Evolutionary conservation across 2,888 invertebrate genomes (phyloP).

Genomic region (Fissipunctia ypsillon): DNA sequence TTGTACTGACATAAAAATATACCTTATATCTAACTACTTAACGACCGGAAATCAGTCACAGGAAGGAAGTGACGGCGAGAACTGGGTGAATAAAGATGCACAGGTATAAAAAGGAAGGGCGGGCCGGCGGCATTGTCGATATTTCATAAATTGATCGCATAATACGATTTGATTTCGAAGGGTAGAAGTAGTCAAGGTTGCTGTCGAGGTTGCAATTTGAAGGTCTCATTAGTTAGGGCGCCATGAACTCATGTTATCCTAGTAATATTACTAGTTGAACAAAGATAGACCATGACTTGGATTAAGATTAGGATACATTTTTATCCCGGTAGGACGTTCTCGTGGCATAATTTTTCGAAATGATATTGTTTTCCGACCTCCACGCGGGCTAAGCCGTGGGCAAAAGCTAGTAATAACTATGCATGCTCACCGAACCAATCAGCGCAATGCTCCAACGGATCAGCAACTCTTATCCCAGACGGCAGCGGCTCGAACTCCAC

Average conservation of each 20-base stretch:
- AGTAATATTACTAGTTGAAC: background rate
- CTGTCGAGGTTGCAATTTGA: slow-evolving; percentile 17
- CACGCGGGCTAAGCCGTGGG: background rate
- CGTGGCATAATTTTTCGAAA: background rate
- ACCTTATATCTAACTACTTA: slow-evolving; percentile 4
- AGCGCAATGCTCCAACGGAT: slow-evolving; percentile 83
- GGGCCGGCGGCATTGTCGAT: background rate
- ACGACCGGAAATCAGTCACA: slow-evolving; percentile 42
- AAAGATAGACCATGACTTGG: background rate
- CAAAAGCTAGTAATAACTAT: background rate
- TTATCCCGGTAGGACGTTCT: background rate
- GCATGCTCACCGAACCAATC: slow-evolving; percentile 87
- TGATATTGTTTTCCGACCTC: background rate
- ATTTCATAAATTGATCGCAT: slow-evolving; percentile 23
- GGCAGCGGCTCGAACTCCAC: slow-evolving; percentile 87
- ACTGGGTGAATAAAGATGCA: slow-evolving; percentile 30
- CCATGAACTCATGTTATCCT: background rate
- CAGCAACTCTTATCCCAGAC: slow-evolving; percentile 78
- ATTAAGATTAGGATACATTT: background rate
- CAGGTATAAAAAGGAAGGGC: slow-evolving; percentile 2
- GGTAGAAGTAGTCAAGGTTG: slow-evolving; percentile 13
- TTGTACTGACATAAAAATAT: background rate
- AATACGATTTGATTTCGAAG: slow-evolving; percentile 18
- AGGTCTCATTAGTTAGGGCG: background rate
- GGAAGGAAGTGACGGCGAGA: slow-evolving; percentile 39